A percentile compares a stretch with the other conserved stretches of the same genome.
These are phyloP conservation scores for Spermophilus dauricus DNA, from an alignment of 2,113 vertebrate species.

Conservation along the genomic window DNA sequence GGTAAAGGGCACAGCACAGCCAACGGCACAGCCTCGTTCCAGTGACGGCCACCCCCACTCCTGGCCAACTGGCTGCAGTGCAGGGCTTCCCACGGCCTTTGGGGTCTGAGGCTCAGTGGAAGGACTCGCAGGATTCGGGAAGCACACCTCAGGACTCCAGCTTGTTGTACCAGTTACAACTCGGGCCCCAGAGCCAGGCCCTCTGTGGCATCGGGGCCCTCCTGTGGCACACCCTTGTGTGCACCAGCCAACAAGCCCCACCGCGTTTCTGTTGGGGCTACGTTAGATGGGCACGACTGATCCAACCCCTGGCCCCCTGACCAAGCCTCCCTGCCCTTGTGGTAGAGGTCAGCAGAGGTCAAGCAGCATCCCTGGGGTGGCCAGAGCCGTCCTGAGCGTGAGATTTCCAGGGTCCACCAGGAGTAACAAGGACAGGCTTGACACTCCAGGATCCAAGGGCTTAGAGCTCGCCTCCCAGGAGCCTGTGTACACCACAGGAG, in stretches of 20 bases:
- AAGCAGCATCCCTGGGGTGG: neutral
- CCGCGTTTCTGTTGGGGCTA: neutral
- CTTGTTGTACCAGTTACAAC: too few relatives aligned
- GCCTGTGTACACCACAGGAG: too few relatives aligned
- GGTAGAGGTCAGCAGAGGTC: neutral
- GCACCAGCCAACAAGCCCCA: too few relatives aligned
- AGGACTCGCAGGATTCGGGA: too few relatives aligned
- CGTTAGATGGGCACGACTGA: fast-evolving
- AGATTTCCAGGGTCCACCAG: too few relatives aligned
- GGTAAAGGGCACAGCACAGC: neutral
- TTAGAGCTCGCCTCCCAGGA: neutral
- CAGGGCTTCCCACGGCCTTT: neutral
- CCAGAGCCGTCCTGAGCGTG: neutral
- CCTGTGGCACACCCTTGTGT: fast-evolving
- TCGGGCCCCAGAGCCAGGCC: too few relatives aligned
- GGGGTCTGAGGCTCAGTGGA: fast-evolving
- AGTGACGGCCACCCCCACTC: neutral
- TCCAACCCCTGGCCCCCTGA: neutral
- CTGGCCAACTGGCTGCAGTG: neutral
- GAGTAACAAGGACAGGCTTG: neutral
- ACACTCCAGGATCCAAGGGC: too few relatives aligned
- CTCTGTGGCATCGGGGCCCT: fast-evolving
- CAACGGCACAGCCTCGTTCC: neutral
- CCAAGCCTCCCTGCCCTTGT: neutral
- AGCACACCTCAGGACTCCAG: too few relatives aligned